These are phyloP conservation scores for Hemitrygon akajei DNA, from an alignment of 2,797 vertebrate species.

Conservation along the genomic window DNA sequence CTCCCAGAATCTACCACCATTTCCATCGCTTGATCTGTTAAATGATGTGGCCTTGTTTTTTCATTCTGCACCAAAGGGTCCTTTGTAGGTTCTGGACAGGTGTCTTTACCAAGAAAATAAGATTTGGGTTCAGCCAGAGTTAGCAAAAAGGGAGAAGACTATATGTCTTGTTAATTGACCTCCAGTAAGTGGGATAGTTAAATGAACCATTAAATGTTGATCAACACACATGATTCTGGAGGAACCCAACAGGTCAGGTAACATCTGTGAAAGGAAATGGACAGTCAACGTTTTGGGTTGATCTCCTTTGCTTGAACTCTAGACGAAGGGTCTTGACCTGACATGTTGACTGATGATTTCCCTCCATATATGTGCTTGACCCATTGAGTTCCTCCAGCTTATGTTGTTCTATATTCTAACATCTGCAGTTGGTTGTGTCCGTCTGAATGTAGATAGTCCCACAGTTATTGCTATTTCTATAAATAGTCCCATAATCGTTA, in stretches of 20 bases:
- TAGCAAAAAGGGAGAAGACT: background rate
- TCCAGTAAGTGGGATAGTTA: background rate
- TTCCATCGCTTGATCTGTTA: background rate
- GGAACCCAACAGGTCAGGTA: too few species aligned
- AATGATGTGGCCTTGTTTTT: background rate
- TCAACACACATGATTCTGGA: background rate
- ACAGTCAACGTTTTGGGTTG: too few species aligned
- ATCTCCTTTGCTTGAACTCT: too few species aligned
- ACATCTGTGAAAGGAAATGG: too few species aligned
- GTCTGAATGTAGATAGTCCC: background rate
- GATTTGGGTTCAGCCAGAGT: background rate
- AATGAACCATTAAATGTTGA: background rate
- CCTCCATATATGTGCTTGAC: too few species aligned
- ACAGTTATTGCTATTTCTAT: too few species aligned
- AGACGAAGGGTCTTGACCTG: too few species aligned
- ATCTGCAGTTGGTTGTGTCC: too few species aligned
- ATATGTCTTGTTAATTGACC: background rate
- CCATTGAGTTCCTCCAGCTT: too few species aligned
- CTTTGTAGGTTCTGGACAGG: background rate
- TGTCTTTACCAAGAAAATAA: background rate
- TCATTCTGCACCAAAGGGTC: background rate
- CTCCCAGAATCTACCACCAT: background rate
- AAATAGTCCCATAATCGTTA: background rate
- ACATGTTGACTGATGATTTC: too few species aligned
- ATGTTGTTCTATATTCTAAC: too few species aligned